A percentile compares a stretch with the other conserved stretches of the same genome.
Conservation (phyloP, 2,797 vertebrate genomes). For the Nyctibius grandis region DNA sequence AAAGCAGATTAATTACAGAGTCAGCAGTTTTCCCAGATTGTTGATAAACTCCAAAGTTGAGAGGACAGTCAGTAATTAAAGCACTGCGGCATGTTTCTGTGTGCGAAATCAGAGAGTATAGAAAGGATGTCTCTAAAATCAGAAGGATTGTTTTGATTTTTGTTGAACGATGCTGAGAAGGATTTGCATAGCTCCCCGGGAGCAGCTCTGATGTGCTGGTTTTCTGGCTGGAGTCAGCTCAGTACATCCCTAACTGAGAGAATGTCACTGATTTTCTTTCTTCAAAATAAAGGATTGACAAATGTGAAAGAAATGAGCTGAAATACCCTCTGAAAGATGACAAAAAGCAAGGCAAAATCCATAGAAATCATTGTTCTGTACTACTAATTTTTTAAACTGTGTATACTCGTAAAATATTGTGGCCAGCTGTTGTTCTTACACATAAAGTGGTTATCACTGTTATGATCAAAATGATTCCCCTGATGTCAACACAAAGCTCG, state of each 20-base stretch:
- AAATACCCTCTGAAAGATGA: not conserved
- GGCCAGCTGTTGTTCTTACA: not conserved
- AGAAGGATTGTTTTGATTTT: not conserved
- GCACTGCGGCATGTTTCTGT: rapidly evolving
- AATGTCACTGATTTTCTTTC: constrained; percentile 17
- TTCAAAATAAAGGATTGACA: not conserved
- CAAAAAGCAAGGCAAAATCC: not conserved
- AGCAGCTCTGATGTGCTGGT: not conserved
- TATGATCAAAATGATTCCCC: not conserved
- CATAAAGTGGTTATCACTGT: not conserved
- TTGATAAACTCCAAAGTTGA: not conserved
- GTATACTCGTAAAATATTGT: not conserved
- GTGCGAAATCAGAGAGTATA: not conserved
- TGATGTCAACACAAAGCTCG: not conserved
- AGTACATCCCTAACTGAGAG: not conserved
- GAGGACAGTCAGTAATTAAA: not conserved
- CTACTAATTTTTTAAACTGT: not conserved
- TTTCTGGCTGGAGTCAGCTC: not conserved
- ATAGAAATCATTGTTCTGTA: not conserved
- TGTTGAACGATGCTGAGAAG: not conserved
- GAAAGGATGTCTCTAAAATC: not conserved
- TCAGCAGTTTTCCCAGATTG: not conserved
- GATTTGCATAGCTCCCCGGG: not conserved
- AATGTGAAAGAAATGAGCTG: not conserved
- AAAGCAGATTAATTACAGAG: not conserved